These are phyloP conservation scores for Tachypleus tridentatus DNA, from an alignment of 1,140 invertebrate genomes.

Conservation along the genomic window DNA sequence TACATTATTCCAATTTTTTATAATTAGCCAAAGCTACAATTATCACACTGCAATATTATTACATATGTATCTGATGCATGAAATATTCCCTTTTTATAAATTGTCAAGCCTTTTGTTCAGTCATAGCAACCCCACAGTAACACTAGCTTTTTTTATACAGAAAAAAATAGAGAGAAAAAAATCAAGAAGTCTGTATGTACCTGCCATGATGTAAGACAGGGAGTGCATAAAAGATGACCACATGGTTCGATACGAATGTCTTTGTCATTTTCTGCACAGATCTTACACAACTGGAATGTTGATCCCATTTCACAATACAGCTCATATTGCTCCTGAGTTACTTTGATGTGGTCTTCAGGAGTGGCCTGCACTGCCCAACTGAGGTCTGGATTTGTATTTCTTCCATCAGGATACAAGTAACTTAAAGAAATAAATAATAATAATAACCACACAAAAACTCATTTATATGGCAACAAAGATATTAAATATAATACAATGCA, in stretches of 20 bases:
- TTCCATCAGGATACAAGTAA: slow-evolving; percentile 94
- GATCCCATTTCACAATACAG: slow-evolving; percentile 99
- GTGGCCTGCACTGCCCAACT: slow-evolving; percentile 84
- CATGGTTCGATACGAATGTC: slow-evolving; percentile 96
- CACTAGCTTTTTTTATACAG: not conserved
- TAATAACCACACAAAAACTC: too few species aligned
- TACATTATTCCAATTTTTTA: too few species aligned
- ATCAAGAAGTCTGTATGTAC: slow-evolving; percentile 37
- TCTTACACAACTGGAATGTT: slow-evolving; percentile 98
- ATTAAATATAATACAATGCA: too few species aligned
- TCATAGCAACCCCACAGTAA: not conserved
- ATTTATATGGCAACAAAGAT: too few species aligned
- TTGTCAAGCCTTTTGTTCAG: not conserved
- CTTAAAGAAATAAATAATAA: slow-evolving; percentile 39
- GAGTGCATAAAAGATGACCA: slow-evolving; percentile 90
- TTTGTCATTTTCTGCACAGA: slow-evolving; percentile 98
- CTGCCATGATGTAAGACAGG: slow-evolving; percentile 89
- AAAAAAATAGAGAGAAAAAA: not conserved
- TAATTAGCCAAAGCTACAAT: too few species aligned
- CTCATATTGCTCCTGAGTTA: slow-evolving; percentile 99
- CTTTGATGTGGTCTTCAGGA: slow-evolving; percentile 90
- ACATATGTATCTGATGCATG: too few species aligned
- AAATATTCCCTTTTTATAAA: not conserved
- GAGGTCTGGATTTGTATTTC: slow-evolving; percentile 82
- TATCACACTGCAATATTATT: too few species aligned